These are phyloP conservation scores for Athene cunicularia DNA, from an alignment of 2,113 vertebrate genomes.

Conservation along the genomic window DNA sequence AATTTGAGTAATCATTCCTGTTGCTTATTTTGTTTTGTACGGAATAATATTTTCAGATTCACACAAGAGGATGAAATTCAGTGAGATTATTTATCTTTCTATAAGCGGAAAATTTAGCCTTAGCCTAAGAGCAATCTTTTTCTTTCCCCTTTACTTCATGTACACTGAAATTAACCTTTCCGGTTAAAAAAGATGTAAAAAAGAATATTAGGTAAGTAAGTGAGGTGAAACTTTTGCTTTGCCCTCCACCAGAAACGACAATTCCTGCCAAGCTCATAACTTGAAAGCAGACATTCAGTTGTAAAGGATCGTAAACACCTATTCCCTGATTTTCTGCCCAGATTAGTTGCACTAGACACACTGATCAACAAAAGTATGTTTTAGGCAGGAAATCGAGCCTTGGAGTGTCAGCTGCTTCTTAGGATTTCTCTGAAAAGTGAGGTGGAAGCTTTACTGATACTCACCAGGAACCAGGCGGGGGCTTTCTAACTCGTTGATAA, in stretches of 20 bases:
- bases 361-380: accelerated
- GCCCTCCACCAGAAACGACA: background rate
- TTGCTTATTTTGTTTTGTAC: background rate
- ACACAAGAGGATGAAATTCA: background rate
- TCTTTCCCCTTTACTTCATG: background rate
- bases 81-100: background rate
- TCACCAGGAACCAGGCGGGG: background rate
- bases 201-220: background rate
- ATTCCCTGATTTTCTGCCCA: background rate
- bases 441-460: background rate
- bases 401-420: background rate
- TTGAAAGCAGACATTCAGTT: background rate
- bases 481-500: background rate
- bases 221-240: background rate
- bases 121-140: background rate
- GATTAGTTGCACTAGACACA: background rate
- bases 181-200: background rate
- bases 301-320: background rate
- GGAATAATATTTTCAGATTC: background rate
- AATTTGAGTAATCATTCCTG: background rate
- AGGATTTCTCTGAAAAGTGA: background rate
- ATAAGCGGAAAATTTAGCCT: background rate
- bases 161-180: background rate
- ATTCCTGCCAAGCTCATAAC: background rate
- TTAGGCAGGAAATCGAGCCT: background rate